Conservation (phyloP, 2,113 vertebrate genomes). For the Varanus komodoensis region DNA sequence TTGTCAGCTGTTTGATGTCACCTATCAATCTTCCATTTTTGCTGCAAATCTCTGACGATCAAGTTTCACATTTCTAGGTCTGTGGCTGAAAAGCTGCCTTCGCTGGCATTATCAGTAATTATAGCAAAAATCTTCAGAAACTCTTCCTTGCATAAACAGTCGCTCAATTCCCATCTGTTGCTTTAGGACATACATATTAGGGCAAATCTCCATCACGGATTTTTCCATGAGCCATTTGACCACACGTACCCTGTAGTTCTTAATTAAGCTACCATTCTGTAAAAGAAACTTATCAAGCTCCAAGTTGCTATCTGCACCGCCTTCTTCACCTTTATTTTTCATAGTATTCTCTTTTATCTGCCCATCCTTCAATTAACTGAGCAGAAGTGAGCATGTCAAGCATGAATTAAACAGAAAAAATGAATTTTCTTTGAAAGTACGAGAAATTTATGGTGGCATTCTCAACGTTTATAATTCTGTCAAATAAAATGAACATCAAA, state of each 20-base stretch:
- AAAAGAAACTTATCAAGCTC: conserved; percentile 36
- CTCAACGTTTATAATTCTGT: background rate
- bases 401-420: background rate
- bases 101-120: conserved; percentile 83
- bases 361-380: background rate
- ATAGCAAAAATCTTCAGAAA: conserved; percentile 78
- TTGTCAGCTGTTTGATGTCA: conserved; percentile 82
- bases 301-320: conserved; percentile 13
- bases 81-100: conserved; percentile 71
- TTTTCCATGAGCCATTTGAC: conserved; percentile 55
- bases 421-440: background rate
- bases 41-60: conserved; percentile 81
- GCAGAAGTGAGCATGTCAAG: background rate
- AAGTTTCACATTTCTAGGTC: conserved; percentile 77
- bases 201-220: conserved; percentile 34
- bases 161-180: conserved; percentile 85
- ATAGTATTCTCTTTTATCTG: background rate
- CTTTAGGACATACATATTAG: conserved; percentile 75
- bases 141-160: conserved; percentile 83
- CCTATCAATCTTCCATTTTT: conserved; percentile 81
- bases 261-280: conserved; percentile 47
- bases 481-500: background rate
- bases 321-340: background rate
- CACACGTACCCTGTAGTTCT: background rate
- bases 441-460: too few relatives aligned